Evolutionary conservation across 2,888 invertebrate species (phyloP).

Genomic region (Nysson spinosus): DNA sequence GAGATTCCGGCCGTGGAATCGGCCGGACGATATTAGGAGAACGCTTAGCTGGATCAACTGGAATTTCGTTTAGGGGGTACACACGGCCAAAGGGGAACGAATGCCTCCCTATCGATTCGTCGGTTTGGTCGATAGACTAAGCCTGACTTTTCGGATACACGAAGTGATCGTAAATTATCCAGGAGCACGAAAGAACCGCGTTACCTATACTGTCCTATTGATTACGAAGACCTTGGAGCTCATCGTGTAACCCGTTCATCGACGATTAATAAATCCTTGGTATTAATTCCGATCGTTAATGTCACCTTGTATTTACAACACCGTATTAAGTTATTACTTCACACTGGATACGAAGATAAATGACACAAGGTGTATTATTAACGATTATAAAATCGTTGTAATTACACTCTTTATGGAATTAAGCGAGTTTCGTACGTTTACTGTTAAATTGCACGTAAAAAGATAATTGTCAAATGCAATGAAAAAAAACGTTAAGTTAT

Average conservation of each 20-base stretch:
- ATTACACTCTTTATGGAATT: no score
- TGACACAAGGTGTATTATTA: no score
- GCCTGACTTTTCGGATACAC: slow-evolving; percentile 41
- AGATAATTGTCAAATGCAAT: no score
- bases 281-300: not conserved
- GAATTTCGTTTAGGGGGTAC: slow-evolving; percentile 47
- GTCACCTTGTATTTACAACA: no score
- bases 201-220: slow-evolving; percentile 25
- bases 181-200: slow-evolving; percentile 28
- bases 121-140: slow-evolving; percentile 53
- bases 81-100: slow-evolving; percentile 3
- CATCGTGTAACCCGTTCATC: not conserved
- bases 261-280: not conserved
- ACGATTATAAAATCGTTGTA: no score
- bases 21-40: slow-evolving; percentile 58
- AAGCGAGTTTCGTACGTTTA: no score
- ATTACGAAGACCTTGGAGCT: slow-evolving; percentile 14
- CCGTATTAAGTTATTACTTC: no score
- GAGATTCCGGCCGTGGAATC: slow-evolving; percentile 46
- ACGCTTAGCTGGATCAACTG: slow-evolving; percentile 60
- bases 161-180: slow-evolving; percentile 40
- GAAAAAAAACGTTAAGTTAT: no score
- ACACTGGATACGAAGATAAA: no score
- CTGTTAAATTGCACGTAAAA: no score
- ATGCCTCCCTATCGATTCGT: slow-evolving; percentile 27